Conservation (phyloP, 1,140 invertebrate genomes). For the Sminthurinus signatus region DNA sequence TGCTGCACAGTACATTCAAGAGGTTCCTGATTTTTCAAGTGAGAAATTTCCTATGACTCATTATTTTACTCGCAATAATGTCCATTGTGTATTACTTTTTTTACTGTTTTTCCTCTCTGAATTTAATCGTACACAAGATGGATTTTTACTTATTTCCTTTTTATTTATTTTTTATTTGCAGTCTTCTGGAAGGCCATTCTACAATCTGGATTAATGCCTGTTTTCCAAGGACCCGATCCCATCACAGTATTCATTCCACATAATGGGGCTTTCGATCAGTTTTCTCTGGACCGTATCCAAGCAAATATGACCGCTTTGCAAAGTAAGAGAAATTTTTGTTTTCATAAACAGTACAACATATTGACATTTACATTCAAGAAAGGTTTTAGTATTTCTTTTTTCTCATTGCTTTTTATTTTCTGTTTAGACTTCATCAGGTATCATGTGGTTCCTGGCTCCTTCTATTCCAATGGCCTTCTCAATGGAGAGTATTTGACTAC, state of each 20-base stretch:
- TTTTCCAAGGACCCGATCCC: conserved; percentile 16
- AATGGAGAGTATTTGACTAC: conserved; percentile 31
- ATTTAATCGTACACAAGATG: too few relatives aligned
- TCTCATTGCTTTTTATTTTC: not conserved
- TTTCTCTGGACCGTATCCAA: not conserved
- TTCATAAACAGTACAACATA: too few relatives aligned
- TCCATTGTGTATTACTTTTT: too few relatives aligned
- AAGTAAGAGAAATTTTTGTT: conserved; percentile 4
- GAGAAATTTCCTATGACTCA: too few relatives aligned
- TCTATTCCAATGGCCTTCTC: conserved; percentile 29
- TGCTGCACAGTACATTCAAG: conserved; percentile 22
- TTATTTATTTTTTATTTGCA: conserved; percentile 4
- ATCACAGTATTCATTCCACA: conserved; percentile 29
- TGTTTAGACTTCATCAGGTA: conserved; percentile 35
- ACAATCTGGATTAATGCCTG: not conserved
- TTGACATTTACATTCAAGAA: too few relatives aligned
- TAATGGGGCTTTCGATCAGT: conserved; percentile 15
- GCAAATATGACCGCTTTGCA: not conserved
- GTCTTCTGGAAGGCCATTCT: conserved; percentile 14
- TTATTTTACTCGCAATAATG: too few relatives aligned
- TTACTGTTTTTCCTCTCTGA: too few relatives aligned
- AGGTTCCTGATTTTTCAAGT: conserved; percentile 32
- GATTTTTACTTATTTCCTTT: not conserved
- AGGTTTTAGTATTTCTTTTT: not conserved
- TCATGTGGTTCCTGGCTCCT: conserved; percentile 38